A percentile compares a stretch with the other conserved stretches of the same genome.
phyloP scores from a whole-genome alignment of 2,888 invertebrate species.

The Lepidochitona cinerea region DNA sequence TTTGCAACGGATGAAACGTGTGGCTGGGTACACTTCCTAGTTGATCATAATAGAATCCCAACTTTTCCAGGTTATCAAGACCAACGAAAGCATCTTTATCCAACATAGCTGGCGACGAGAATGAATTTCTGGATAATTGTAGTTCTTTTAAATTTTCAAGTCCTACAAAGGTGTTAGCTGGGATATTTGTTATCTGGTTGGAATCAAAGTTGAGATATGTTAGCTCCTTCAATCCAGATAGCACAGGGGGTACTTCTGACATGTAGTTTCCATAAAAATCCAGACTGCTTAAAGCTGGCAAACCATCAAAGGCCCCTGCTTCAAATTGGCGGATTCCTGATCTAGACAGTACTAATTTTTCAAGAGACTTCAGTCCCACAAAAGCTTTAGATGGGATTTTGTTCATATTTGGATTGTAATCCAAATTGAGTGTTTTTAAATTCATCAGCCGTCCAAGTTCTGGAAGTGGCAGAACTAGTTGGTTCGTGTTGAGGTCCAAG shows the following conservation, averaged over 20 bases:
- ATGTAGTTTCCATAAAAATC: conserved; percentile 2
- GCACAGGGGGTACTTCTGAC: not conserved
- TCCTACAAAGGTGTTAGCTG: not conserved
- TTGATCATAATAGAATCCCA: not conserved
- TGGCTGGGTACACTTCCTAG: not conserved
- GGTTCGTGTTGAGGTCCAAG: not conserved
- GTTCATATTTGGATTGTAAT: not conserved
- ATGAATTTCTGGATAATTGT: not conserved
- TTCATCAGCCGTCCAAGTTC: not conserved
- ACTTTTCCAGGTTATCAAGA: not conserved
- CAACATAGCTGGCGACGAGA: not conserved
- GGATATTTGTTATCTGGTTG: not conserved
- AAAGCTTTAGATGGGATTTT: not conserved
- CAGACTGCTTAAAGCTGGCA: not conserved
- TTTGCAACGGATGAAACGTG: not conserved
- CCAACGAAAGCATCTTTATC: not conserved
- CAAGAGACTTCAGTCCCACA: not conserved
- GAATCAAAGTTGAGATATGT: conserved; percentile 1
- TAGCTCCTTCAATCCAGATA: not conserved
- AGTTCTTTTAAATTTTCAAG: not conserved
- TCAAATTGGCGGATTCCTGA: not conserved
- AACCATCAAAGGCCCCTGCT: not conserved
- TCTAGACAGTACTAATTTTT: not conserved
- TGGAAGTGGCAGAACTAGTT: not conserved
- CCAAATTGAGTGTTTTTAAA: not conserved